Percentiles rank a stretch among this genome's conserved stretches.
These are phyloP conservation scores for Himalopsyche tibetana DNA, from an alignment of 2,888 invertebrate genomes.

Conservation along the genomic window DNA sequence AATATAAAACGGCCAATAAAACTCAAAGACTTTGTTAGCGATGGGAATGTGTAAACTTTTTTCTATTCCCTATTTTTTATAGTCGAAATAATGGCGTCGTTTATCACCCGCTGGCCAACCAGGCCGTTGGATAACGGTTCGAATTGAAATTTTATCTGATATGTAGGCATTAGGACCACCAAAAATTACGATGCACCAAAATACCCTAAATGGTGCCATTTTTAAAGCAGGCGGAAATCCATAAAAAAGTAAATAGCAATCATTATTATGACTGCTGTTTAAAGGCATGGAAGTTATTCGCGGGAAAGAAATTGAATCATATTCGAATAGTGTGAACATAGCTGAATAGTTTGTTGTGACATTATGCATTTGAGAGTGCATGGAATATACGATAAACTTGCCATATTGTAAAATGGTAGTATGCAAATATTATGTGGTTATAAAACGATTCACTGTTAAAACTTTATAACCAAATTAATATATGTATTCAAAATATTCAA, in stretches of 20 bases:
- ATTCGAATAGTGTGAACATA: neutral
- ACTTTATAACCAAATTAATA: too few species aligned
- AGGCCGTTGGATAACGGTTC: slow-evolving; percentile 17
- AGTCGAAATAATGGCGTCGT: slow-evolving; percentile 38
- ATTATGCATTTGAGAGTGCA: too few species aligned
- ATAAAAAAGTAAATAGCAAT: neutral
- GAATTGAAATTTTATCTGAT: slow-evolving; percentile 37
- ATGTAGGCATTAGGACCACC: slow-evolving; percentile 24
- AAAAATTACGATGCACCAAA: slow-evolving; percentile 36
- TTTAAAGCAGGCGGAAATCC: neutral
- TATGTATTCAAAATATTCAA: too few species aligned
- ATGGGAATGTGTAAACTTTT: slow-evolving; percentile 42
- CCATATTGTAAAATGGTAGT: too few species aligned
- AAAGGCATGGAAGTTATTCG: neutral
- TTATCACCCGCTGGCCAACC: slow-evolving; percentile 37
- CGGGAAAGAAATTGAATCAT: neutral
- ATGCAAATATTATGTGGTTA: too few species aligned
- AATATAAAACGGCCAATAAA: slow-evolving; percentile 39
- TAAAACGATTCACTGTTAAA: too few species aligned
- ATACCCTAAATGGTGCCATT: slow-evolving; percentile 29
- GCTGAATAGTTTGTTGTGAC: too few species aligned
- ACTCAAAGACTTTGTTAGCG: slow-evolving; percentile 38
- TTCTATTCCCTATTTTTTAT: slow-evolving; percentile 42
- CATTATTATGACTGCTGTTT: too few species aligned
- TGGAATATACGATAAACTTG: too few species aligned